Evolutionary conservation across 2,888 invertebrate genomes (phyloP).

Genomic region (Synergus itoensis): DNA sequence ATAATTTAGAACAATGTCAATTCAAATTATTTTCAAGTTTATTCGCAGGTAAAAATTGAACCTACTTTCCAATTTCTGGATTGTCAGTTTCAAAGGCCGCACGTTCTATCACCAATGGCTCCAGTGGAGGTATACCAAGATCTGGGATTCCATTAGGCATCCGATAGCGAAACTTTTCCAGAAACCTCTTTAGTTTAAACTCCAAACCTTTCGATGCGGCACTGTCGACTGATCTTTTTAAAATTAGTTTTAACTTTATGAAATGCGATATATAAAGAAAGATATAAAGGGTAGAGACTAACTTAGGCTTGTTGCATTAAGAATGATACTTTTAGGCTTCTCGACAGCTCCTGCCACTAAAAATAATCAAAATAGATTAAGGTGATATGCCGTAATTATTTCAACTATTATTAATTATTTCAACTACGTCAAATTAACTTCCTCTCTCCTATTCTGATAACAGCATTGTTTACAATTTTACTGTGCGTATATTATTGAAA

Average conservation of each 20-base stretch:
- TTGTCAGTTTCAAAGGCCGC: constrained; percentile 64
- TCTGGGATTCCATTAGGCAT: constrained; percentile 73
- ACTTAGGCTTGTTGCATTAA: constrained; percentile 72
- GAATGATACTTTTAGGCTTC: constrained; percentile 67
- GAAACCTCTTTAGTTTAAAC: constrained; percentile 67
- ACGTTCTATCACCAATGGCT: constrained; percentile 67
- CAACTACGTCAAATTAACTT: no score
- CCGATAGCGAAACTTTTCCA: constrained; percentile 69
- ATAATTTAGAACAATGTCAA: background rate
- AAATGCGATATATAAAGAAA: constrained; percentile 42
- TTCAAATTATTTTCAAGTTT: background rate
- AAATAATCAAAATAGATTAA: constrained; percentile 37
- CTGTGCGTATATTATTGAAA: background rate
- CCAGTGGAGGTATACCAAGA: constrained; percentile 67
- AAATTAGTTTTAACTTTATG: constrained; percentile 54
- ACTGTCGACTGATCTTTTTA: constrained; percentile 71
- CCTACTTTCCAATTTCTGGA: constrained; percentile 71
- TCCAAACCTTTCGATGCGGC: constrained; percentile 72
- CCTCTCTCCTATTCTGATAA: no score
- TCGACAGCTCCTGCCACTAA: constrained; percentile 70
- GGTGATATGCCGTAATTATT: no score
- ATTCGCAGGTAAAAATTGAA: background rate
- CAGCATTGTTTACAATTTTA: background rate
- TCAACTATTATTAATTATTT: no score
- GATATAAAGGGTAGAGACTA: constrained; percentile 58